phyloP scores from a whole-genome alignment of 2,113 vertebrate species.

The Sebastes fasciatus region DNA sequence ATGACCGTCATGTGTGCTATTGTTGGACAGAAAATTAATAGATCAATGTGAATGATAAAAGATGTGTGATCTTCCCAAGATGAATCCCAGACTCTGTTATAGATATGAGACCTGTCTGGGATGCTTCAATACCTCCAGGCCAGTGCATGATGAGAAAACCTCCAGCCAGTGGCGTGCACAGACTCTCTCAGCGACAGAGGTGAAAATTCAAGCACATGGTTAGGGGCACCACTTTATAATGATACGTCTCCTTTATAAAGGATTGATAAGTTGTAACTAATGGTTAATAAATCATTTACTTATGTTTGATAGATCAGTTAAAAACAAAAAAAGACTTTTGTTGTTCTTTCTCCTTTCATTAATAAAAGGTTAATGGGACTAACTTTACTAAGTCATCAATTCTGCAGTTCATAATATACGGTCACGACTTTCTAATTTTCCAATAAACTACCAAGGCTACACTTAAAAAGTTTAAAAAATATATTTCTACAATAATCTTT shows the following conservation, averaged over 20 bases:
- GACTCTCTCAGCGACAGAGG: not conserved
- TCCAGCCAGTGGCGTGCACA: not conserved
- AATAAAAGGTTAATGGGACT: not conserved
- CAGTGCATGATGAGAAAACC: slow-evolving; percentile 27
- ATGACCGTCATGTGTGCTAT: not conserved
- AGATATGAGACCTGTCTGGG: not conserved
- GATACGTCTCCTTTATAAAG: not conserved
- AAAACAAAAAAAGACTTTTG: not conserved
- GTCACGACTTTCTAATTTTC: not conserved
- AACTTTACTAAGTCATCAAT: not conserved
- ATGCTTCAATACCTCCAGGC: not conserved
- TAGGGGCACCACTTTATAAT: not conserved
- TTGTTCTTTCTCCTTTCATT: not conserved
- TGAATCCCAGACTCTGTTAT: not conserved
- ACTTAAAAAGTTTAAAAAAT: not conserved
- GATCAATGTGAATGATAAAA: slow-evolving; percentile 3
- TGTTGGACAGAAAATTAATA: slow-evolving; percentile 1
- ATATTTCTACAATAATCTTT: not conserved
- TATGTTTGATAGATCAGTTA: not conserved
- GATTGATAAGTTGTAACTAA: not conserved
- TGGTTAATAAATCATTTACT: not conserved
- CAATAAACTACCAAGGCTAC: not conserved
- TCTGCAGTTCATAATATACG: not conserved
- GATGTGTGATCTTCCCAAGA: not conserved
- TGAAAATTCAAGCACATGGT: not conserved